Conservation (phyloP, 30 jellyfish, hydroid and myxozoan genomes). For the Aurelia sp. region DNA sequence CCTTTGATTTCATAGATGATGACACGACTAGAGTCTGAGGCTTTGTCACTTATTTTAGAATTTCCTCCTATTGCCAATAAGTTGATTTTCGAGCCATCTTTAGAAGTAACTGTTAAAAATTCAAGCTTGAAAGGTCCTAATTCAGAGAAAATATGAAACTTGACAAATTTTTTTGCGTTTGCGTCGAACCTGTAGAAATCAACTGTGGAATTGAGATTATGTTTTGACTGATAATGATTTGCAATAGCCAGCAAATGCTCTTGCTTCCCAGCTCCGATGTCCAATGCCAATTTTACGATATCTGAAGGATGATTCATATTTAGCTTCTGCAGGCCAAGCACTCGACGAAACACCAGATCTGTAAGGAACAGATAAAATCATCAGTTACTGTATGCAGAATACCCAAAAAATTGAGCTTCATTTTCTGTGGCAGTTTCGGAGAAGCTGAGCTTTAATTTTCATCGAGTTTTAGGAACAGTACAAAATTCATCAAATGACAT, state of each 20-base stretch:
- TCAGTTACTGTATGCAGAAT: too few species aligned
- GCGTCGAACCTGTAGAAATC: conserved; percentile 43
- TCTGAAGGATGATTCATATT: conserved; percentile 37
- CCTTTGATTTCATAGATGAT: conserved; percentile 48
- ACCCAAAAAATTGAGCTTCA: too few species aligned
- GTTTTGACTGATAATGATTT: conserved; percentile 4
- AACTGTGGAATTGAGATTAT: conserved; percentile 41
- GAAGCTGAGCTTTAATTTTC: too few species aligned
- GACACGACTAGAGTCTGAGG: not conserved
- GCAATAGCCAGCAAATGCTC: conserved; percentile 61
- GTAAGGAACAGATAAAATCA: not conserved
- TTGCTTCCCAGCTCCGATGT: not conserved
- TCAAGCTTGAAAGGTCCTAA: conserved; percentile 72
- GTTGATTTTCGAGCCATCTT: not conserved
- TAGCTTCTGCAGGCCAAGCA: conserved; percentile 43
- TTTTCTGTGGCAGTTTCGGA: too few species aligned
- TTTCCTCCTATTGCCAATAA: conserved; percentile 55
- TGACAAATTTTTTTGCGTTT: conserved; percentile 17
- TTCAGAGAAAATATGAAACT: conserved; percentile 25
- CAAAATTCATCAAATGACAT: too few species aligned
- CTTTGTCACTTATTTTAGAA: conserved; percentile 21
- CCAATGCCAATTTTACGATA: conserved; percentile 19
- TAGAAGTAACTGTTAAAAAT: conserved; percentile 1
- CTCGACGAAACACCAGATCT: conserved; percentile 39
- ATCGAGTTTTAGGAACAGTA: too few species aligned